Base-by-base conservation (phyloP, 2,797 vertebrate species). In the Sebastes paucispinis region DNA sequence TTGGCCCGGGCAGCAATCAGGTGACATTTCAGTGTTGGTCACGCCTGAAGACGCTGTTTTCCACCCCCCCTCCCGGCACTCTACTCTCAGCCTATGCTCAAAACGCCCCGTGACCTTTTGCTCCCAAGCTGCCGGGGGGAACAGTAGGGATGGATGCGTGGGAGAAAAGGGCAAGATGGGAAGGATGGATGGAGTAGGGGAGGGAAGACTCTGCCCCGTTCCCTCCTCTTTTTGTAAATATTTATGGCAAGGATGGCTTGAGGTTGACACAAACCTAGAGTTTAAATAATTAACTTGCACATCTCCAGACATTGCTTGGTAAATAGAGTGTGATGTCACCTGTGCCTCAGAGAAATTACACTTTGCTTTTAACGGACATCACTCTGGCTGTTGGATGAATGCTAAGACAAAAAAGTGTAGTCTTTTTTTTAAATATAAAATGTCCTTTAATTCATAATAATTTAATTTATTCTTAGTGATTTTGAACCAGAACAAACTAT, bases 81-180 rank as follows among this genome's bases (percentile, higher is more conserved):
- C 22, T 29, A 9, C 20, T 11, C 13, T 52, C 12, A 14, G 34
- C 13, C 64, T 24, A 24, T 39, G 71, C 52, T 77, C 27, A 78
- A 85, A 82, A 63, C 18, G 1, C 63, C 1, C 6, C 1, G 10
- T 67, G 71, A 88, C 88, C 90, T 88, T 83, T 64, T 73, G 71
- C 76, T 66, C 84, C 77, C 64, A 84, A 77, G 87, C 84, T 91
- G 83, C 76, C 65, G 2, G 39, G 4, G 16, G 16, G 13, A 64
- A 50, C 10, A 4, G 66, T 52, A 31, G 47, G 55, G 25, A 52
- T 22, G 47, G 50, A 58, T 25, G 57, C 69, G 25, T 11, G 39
- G 27, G 34, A 29, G 52, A 3, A n/a, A 13, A 50, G 57, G 13
- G 57, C 14, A 24, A 6, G 18, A 54, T 7, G 25, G 67, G 43